Base-by-base conservation (phyloP, 2,888 invertebrate genomes). In the Timema podura region DNA sequence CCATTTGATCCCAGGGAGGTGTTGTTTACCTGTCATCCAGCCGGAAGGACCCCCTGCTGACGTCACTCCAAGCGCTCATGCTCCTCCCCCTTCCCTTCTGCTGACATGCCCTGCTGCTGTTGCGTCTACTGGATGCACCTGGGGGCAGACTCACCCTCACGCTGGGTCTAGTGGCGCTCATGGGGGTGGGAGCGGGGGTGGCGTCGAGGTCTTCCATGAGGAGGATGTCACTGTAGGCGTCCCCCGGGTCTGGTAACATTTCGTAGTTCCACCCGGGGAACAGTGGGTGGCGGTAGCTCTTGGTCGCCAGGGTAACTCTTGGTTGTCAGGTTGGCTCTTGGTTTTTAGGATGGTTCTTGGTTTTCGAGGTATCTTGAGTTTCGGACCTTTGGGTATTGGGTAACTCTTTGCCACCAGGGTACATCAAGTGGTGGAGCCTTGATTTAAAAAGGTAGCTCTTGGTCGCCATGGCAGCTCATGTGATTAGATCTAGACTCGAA, bases 61-160 rank as follows among this genome's bases (percentile, higher is more conserved):
- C 88, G 79, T 93, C 93, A 78, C 93, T 93, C 93, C 93, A 93
- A 54, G 91, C 92, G 78, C 92, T 93, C 91, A 93, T 91, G 74
- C 92, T 92, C 51, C 89, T 84, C 3, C 88, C 76, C 57, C 77
- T 69, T 49, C 77, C 68, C 79, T n/a, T 79, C 75, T 72, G 81
- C 88, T 61, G 66, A 87, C 75, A 57, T 76, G 66, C 80, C 68
- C 80, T 79, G 8, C 80, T 76, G 48, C 59, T 65, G 48, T 67
- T 64, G 57, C 68, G 68, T 9, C 68, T 67, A 44, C 51, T 54
- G 70, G 80, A 75, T 70, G 80, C 80, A 68, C 81, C 81, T 5
- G 80, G 76, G 71, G 81, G 89, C 77, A 90, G 89, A 79, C 89
- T 90, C 64, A 90, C 89, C 76, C 88, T 85, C 13, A 72, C 72